Conservation (phyloP, 37 sponge, comb jelly and placozoan genomes). For the Amphimedon queenslandica region DNA sequence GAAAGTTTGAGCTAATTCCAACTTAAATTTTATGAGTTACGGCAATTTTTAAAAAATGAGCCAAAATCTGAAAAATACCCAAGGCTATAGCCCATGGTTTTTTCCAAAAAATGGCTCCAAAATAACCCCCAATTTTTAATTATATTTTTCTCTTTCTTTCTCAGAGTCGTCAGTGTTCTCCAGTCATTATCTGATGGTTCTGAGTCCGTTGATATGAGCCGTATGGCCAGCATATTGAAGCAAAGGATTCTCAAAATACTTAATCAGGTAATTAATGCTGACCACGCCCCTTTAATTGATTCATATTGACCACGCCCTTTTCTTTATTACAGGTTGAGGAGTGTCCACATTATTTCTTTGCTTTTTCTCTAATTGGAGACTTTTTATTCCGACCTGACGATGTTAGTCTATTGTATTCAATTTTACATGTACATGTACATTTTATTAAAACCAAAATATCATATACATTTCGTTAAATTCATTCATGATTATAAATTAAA, state of each 20-base stretch:
- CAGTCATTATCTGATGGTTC: conserved; percentile 28
- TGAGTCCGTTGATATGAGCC: conserved; percentile 53
- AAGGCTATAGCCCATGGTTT: no score
- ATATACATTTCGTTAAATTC: no score
- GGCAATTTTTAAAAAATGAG: no score
- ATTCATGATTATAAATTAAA: no score
- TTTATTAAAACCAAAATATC: no score
- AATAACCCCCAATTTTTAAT: no score
- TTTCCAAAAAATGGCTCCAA: no score
- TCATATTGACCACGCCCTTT: background rate
- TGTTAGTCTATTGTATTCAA: conserved; percentile 7
- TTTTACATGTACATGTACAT: background rate
- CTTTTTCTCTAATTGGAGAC: conserved; percentile 75
- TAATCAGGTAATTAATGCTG: conserved; percentile 22
- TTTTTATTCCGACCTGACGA: conserved; percentile 66
- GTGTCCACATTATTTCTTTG: conserved; percentile 54
- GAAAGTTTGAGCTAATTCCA: no score
- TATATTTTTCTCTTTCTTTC: background rate
- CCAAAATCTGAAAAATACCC: no score
- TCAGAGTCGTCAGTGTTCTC: conserved; percentile 50
- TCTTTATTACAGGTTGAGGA: conserved; percentile 62
- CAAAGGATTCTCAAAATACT: conserved; percentile 30
- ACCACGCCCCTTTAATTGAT: background rate
- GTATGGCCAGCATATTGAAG: conserved; percentile 66
- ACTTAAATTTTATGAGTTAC: no score